Conservation (phyloP, 2,888 invertebrate species). For the Trimorus sp. region DNA sequence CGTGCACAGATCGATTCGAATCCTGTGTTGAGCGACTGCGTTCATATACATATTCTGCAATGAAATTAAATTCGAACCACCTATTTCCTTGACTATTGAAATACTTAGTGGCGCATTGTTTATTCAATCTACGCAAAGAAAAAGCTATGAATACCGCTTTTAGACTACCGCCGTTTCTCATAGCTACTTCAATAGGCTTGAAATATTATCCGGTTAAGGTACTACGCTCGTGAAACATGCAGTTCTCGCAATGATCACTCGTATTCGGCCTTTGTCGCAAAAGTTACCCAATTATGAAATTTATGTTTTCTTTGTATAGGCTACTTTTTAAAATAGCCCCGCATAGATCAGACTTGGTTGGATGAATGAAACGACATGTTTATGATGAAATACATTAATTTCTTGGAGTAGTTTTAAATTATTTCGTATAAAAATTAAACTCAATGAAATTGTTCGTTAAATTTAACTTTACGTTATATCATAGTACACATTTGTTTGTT, state of each 20-base stretch:
- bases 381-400: no score
- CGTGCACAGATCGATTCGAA: conserved; percentile 48
- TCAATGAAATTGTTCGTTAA: no score
- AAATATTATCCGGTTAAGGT: conserved; percentile 1
- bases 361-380: no score
- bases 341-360: no score
- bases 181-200: conserved; percentile 5
- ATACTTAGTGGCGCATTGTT: conserved; percentile 34
- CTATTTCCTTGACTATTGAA: conserved; percentile 18
- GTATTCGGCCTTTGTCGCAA: not conserved
- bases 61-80: conserved; percentile 33
- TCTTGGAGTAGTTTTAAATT: no score
- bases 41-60: not conserved
- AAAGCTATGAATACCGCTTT: conserved; percentile 6
- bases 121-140: conserved; percentile 2
- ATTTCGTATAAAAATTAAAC: no score
- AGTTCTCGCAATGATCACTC: not conserved
- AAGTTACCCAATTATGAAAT: no score
- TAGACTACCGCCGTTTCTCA: conserved; percentile 9
- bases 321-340: no score
- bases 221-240: not conserved
- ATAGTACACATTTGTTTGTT: no score
- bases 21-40: conserved; percentile 10
- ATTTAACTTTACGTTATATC: no score
- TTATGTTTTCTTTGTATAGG: no score